Evolutionary conservation across 2,797 vertebrate species (phyloP).

Genomic region (Hylomyscus alleni): DNA sequence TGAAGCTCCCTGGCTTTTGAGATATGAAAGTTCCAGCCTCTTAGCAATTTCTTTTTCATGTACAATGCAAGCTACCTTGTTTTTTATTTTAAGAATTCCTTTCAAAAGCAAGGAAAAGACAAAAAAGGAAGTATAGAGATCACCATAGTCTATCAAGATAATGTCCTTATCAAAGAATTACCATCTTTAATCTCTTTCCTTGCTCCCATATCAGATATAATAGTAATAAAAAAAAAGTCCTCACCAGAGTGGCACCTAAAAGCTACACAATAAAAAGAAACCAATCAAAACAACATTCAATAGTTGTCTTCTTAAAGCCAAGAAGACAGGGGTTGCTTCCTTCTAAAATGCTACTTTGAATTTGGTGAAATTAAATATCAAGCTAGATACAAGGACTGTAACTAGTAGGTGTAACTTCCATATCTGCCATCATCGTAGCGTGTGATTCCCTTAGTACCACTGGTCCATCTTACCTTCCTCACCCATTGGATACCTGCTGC

Average conservation of each 20-base stretch:
- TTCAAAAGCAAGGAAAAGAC: not conserved
- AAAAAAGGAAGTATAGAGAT: not conserved
- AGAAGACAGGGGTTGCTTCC: not conserved
- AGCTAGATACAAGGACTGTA: not conserved
- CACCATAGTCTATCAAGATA: not conserved
- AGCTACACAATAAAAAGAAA: not conserved
- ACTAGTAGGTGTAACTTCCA: too few relatives aligned
- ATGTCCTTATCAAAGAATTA: constrained; percentile 22
- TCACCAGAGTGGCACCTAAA: not conserved
- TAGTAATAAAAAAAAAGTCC: too few relatives aligned
- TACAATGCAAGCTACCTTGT: not conserved
- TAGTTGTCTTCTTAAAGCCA: not conserved
- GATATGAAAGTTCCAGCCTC: not conserved
- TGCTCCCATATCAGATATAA: not conserved
- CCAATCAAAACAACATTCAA: not conserved
- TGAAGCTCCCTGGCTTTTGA: not conserved
- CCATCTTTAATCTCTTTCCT: not conserved
- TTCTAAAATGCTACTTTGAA: not conserved
- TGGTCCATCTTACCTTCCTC: constrained; percentile 85
- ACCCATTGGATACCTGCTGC: constrained; percentile 90
- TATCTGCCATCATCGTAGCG: too few relatives aligned
- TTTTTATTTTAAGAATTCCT: constrained; percentile 46
- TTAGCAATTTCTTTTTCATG: not conserved
- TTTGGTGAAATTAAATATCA: not conserved
- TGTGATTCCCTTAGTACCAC: not conserved